phyloP scores from a whole-genome alignment of 1,140 invertebrate genomes.

The Drosophila repleta region DNA sequence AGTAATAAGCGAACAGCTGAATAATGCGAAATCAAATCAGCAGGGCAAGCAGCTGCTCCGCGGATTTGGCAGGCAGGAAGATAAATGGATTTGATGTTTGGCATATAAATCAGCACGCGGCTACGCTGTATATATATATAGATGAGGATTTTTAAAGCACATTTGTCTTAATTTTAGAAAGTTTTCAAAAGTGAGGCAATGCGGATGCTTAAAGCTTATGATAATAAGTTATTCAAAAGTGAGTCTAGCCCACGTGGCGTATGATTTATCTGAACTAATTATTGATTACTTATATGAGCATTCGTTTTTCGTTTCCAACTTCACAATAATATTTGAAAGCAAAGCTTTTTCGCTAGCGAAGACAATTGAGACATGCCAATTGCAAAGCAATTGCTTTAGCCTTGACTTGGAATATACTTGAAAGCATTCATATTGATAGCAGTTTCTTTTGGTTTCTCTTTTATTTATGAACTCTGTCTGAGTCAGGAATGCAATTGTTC shows the following conservation, averaged over 20 bases:
- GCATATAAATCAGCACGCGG: conserved; percentile 71
- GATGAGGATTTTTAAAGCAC: background rate
- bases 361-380: conserved; percentile 1
- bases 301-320: background rate
- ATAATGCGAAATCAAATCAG: conserved; percentile 58
- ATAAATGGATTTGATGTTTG: conserved; percentile 78
- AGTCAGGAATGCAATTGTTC: no score
- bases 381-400: conserved; percentile 11
- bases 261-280: conserved; percentile 78
- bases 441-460: background rate
- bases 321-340: background rate
- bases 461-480: background rate
- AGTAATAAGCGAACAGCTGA: background rate
- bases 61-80: conserved; percentile 36
- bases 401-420: background rate
- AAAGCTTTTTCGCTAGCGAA: background rate
- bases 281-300: conserved; percentile 62
- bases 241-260: conserved; percentile 61
- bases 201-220: no score
- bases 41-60: conserved; percentile 30
- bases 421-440: no score
- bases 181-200: conserved; percentile 32
- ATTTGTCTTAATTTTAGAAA: no score
- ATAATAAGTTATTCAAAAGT: no score
- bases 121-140: conserved; percentile 19